phyloP scores from a whole-genome alignment of 2,113 vertebrate genomes.

The Mustelus asterias region DNA sequence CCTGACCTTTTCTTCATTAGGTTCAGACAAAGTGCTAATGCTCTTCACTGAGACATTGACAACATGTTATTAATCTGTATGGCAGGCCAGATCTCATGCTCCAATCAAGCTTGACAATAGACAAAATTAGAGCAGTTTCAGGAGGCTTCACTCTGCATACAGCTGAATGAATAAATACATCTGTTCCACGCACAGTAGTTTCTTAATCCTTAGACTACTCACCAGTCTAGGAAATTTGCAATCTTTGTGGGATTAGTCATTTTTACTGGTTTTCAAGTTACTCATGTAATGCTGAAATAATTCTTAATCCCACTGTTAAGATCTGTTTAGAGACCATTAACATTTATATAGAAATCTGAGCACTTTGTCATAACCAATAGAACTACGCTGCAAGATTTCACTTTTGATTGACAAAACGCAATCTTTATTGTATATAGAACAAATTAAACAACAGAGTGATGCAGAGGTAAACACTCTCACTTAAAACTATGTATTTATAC shows the following conservation, averaged over 20 bases:
- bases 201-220: neutral
- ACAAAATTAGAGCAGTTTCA: neutral
- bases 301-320: neutral
- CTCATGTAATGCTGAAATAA: neutral
- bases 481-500: too few species aligned
- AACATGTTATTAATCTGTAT: neutral
- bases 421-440: too few species aligned
- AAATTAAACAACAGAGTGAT: too few species aligned
- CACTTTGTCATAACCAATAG: too few species aligned
- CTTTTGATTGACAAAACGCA: too few species aligned
- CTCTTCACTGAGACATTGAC: neutral
- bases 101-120: neutral
- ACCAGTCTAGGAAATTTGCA: neutral
- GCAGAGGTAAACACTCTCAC: too few species aligned
- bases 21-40: neutral
- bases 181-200: neutral
- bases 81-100: conserved; percentile 5
- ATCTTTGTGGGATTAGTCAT: neutral
- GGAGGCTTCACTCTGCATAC: neutral
- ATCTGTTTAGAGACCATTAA: too few species aligned
- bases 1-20: neutral
- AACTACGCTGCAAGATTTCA: too few species aligned
- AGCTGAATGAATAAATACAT: neutral
- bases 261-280: neutral
- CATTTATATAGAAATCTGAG: too few species aligned